phyloP scores from a whole-genome alignment of 1,140 invertebrate genomes.

The Conopomorpha cramerella region DNA sequence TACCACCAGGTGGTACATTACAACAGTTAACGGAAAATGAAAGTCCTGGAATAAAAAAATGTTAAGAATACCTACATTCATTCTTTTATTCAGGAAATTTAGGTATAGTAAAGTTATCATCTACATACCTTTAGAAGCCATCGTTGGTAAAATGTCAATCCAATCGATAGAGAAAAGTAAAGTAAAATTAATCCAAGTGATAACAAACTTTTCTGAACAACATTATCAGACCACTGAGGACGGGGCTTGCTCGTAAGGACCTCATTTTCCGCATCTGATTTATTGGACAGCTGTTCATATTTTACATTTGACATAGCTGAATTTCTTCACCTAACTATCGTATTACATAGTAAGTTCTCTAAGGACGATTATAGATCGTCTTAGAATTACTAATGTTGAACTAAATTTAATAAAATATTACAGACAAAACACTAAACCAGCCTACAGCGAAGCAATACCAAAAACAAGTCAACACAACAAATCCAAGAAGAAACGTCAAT shows the following conservation, averaged over 20 bases:
- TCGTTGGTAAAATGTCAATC: slow-evolving; percentile 96
- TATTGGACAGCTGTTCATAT: slow-evolving; percentile 52
- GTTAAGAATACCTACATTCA: background rate
- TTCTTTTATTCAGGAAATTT: background rate
- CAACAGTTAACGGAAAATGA: slow-evolving; percentile 81
- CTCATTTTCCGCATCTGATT: slow-evolving; percentile 36
- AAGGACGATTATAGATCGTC: too few species aligned
- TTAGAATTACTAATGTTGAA: too few species aligned
- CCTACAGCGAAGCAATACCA: too few species aligned
- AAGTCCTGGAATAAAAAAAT: slow-evolving; percentile 68
- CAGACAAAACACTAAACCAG: too few species aligned
- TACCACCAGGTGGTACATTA: slow-evolving; percentile 80
- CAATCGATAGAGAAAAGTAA: slow-evolving; percentile 90
- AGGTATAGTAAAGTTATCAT: slow-evolving; percentile 4
- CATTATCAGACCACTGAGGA: slow-evolving; percentile 35
- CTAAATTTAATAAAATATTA: too few species aligned
- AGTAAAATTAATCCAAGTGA: slow-evolving; percentile 67
- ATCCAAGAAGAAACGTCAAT: too few species aligned
- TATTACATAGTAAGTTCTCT: too few species aligned
- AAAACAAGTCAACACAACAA: too few species aligned
- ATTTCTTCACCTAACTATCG: too few species aligned
- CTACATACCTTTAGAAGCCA: slow-evolving; percentile 82
- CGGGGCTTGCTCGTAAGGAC: slow-evolving; percentile 33
- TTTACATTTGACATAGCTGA: slow-evolving; percentile 45
- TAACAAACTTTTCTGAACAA: slow-evolving; percentile 36